A percentile compares a stretch with the other conserved stretches of the same genome.
Evolutionary conservation across 2,888 invertebrate species (phyloP).

Genomic region (Sepioteuthis lessoniana): DNA sequence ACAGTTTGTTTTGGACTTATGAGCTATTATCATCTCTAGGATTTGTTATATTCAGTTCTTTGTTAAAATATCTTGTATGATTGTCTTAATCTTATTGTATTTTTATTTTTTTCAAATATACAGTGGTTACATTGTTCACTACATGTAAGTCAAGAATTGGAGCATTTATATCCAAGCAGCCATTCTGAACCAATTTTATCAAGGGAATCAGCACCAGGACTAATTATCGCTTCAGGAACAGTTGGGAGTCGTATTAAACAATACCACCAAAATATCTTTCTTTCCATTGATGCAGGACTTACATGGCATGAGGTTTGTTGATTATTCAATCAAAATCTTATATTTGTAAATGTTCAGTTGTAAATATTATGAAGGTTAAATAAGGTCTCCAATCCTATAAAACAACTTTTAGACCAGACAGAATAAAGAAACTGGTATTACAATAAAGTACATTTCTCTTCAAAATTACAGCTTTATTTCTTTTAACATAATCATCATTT

Average conservation of each 20-base stretch:
- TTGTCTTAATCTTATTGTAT: not conserved
- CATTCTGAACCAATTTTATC: constrained; percentile 88
- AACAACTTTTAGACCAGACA: no score
- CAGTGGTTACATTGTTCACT: constrained; percentile 81
- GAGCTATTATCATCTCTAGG: not conserved
- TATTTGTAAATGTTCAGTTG: not conserved
- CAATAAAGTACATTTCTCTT: no score
- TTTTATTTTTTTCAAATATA: constrained; percentile 47
- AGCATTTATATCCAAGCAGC: constrained; percentile 86
- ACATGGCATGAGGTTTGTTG: constrained; percentile 85
- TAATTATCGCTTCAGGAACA: constrained; percentile 89
- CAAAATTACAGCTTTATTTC: no score
- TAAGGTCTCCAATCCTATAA: no score
- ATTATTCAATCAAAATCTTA: not conserved
- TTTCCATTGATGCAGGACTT: constrained; percentile 87
- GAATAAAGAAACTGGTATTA: no score
- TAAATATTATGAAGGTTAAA: no score
- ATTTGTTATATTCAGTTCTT: not conserved
- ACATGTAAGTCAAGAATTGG: constrained; percentile 90
- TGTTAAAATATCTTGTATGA: not conserved
- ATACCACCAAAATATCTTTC: constrained; percentile 78
- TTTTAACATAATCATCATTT: no score
- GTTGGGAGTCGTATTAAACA: constrained; percentile 59
- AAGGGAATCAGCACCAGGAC: constrained; percentile 89
- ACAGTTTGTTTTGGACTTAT: not conserved